A percentile compares a stretch with the other conserved stretches of the same genome.
Evolutionary conservation across 2,888 invertebrate genomes (phyloP).

Genomic region (Pasiphila rectangulata): DNA sequence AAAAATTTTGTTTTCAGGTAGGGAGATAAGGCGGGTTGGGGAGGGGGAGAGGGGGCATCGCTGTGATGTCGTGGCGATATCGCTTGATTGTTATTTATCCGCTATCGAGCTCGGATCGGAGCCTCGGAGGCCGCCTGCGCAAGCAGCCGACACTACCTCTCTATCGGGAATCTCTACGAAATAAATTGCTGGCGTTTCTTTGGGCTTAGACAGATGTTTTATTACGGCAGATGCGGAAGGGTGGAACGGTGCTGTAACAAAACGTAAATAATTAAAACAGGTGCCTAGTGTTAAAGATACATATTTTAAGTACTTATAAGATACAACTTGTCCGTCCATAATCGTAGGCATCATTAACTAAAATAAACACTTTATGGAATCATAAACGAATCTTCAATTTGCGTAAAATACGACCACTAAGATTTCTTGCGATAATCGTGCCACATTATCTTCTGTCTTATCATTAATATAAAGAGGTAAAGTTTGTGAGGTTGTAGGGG

Average conservation of each 20-base stretch:
- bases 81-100: slow-evolving; percentile 67
- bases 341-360: too few relatives aligned
- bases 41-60: slow-evolving; percentile 38
- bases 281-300: too few relatives aligned
- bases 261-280: not conserved
- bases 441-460: too few relatives aligned
- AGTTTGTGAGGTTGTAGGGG: too few relatives aligned
- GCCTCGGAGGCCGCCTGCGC: slow-evolving; percentile 53
- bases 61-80: slow-evolving; percentile 59
- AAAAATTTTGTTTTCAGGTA: slow-evolving; percentile 58
- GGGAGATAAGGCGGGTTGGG: slow-evolving; percentile 42
- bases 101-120: slow-evolving; percentile 56
- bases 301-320: too few relatives aligned
- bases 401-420: too few relatives aligned
- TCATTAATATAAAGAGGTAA: too few relatives aligned
- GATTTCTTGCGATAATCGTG: too few relatives aligned
- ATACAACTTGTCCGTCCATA: too few relatives aligned
- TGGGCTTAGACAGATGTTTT: slow-evolving; percentile 34
- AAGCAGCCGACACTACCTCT: slow-evolving; percentile 39
- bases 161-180: slow-evolving; percentile 53
- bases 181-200: slow-evolving; percentile 48
- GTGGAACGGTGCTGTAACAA: slow-evolving; percentile 6
- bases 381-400: too few relatives aligned
- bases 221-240: slow-evolving; percentile 25
- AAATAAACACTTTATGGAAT: too few relatives aligned